These are phyloP conservation scores for Serinus canaria DNA, from an alignment of 2,113 vertebrate species.

Conservation along the genomic window DNA sequence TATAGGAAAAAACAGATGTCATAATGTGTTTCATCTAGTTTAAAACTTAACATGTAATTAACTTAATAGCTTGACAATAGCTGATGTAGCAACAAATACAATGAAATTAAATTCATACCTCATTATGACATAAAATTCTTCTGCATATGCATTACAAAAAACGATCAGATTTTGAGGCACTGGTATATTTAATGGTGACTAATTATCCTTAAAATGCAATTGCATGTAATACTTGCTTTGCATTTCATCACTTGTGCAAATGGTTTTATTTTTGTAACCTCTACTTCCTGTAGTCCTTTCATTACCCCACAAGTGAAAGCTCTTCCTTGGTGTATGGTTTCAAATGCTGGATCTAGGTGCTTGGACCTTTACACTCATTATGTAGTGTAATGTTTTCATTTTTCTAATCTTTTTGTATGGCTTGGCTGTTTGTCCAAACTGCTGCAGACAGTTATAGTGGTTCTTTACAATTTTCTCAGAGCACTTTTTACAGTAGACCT, in stretches of 20 bases:
- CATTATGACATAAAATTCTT: slow-evolving; percentile 38
- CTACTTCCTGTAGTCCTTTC: not conserved
- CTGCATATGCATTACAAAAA: not conserved
- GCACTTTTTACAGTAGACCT: not conserved
- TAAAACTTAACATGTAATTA: slow-evolving; percentile 59
- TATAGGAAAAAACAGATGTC: slow-evolving; percentile 58
- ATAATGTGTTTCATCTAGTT: slow-evolving; percentile 49
- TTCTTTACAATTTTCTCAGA: not conserved
- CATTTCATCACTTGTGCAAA: not conserved
- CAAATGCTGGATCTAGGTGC: not conserved
- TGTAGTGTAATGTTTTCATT: not conserved
- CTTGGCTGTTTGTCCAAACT: not conserved
- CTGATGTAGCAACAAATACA: slow-evolving; percentile 57
- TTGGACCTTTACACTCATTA: not conserved
- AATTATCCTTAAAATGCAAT: slow-evolving; percentile 18
- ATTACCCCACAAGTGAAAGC: not conserved
- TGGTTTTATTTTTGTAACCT: not conserved
- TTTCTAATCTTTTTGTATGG: not conserved
- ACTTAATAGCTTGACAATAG: slow-evolving; percentile 53
- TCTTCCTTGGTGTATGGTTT: not conserved
- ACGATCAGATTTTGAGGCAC: not conserved
- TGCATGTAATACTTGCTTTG: not conserved
- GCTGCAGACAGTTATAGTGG: not conserved
- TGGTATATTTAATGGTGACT: not conserved
- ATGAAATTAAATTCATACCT: slow-evolving; percentile 34